Evolutionary conservation across 2,113 vertebrate genomes (phyloP).

Genomic region (Saimiri boliviensis): DNA sequence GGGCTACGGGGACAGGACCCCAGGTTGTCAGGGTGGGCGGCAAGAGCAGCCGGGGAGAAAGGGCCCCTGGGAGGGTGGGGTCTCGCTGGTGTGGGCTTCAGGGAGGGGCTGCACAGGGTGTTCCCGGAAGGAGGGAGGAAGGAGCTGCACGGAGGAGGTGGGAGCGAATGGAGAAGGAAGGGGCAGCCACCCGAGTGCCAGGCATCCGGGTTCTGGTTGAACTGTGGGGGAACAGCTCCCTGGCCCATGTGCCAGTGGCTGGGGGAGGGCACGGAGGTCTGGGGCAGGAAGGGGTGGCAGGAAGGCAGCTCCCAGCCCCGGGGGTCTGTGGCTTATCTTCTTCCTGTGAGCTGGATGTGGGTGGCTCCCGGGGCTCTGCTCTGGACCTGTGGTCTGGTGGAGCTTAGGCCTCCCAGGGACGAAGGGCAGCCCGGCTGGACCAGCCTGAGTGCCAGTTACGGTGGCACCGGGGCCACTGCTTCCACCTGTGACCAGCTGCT

Average conservation of each 20-base stretch:
- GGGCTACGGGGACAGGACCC: rapidly evolving
- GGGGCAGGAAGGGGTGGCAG: not conserved
- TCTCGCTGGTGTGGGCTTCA: no score
- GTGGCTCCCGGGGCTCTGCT: not conserved
- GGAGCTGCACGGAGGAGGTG: rapidly evolving
- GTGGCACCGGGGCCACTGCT: not conserved
- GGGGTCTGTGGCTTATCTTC: no score
- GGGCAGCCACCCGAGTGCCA: rapidly evolving
- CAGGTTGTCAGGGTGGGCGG: not conserved
- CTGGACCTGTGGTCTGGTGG: not conserved
- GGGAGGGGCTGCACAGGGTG: no score
- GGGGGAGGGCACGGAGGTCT: rapidly evolving
- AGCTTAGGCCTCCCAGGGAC: not conserved
- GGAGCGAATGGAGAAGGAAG: rapidly evolving
- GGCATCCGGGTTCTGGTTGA: not conserved
- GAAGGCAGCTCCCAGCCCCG: not conserved
- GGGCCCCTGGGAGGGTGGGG: rapidly evolving
- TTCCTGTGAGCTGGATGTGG: no score
- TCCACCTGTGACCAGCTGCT: not conserved
- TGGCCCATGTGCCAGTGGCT: not conserved
- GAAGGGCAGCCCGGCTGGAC: not conserved
- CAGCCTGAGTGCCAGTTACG: not conserved
- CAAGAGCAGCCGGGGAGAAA: no score
- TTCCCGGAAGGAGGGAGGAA: not conserved
- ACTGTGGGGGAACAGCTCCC: not conserved